Evolutionary conservation across 2,797 vertebrate genomes (phyloP).

Genomic region (Microcaecilia unicolor): DNA sequence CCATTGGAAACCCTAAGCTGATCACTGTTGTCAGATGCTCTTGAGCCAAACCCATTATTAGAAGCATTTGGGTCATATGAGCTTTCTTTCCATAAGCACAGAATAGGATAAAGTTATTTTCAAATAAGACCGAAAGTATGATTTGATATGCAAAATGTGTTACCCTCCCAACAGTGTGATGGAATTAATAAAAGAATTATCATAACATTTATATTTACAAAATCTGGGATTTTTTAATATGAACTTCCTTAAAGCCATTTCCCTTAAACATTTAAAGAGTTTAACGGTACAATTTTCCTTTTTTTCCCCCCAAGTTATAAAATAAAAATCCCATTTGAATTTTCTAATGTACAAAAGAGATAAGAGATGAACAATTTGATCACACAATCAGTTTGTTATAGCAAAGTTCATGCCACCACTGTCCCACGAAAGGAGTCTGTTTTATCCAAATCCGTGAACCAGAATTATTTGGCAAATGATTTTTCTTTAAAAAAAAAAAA

Average conservation of each 20-base stretch:
- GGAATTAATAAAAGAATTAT: conserved; percentile 73
- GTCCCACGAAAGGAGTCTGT: conserved; percentile 52
- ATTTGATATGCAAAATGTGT: conserved; percentile 52
- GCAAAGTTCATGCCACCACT: conserved; percentile 59
- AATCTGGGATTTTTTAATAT: conserved; percentile 75
- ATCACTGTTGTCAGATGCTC: conserved; percentile 29
- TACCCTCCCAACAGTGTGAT: conserved; percentile 93
- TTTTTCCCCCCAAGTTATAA: conserved; percentile 89
- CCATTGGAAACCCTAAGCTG: no score
- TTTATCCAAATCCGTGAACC: conserved; percentile 54
- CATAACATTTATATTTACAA: conserved; percentile 92
- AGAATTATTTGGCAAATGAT: conserved; percentile 82
- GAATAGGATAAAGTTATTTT: no score
- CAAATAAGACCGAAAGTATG: conserved; percentile 38
- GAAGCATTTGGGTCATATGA: no score
- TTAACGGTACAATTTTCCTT: conserved; percentile 75
- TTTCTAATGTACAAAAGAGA: conserved; percentile 98
- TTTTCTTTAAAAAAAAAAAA: conserved; percentile 72
- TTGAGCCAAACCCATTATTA: conserved; percentile 31
- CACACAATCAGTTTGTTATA: conserved; percentile 65
- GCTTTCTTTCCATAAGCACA: no score
- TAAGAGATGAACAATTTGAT: conserved; percentile 87
- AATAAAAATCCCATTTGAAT: conserved; percentile 93
- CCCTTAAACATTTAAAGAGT: conserved; percentile 84
- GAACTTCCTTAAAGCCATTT: conserved; percentile 95